phyloP scores from a whole-genome alignment of 2,113 vertebrate genomes.

The Pangasianodon hypophthalmus region DNA sequence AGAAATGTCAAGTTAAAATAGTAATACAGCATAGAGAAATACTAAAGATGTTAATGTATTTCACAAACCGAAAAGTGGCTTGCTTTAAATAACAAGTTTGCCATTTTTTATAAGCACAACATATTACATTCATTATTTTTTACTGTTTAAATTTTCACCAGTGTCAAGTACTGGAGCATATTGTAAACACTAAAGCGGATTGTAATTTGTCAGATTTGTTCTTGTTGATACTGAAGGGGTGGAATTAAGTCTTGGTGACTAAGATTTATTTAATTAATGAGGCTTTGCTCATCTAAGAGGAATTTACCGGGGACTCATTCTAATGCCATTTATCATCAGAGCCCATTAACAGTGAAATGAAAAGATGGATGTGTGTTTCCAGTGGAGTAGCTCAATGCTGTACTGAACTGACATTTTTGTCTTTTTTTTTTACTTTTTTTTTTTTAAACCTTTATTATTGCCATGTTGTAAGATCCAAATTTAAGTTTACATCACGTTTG shows the following conservation, averaged over 20 bases:
- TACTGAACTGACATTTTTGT: background rate
- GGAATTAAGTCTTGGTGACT: background rate
- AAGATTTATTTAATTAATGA: slow-evolving; percentile 41
- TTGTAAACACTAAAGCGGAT: background rate
- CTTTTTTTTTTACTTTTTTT: background rate
- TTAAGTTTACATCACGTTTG: background rate
- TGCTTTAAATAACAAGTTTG: background rate
- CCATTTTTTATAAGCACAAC: background rate
- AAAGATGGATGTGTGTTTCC: slow-evolving; percentile 38
- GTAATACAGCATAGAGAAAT: background rate
- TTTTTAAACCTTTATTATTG: background rate
- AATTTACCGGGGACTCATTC: slow-evolving; percentile 32
- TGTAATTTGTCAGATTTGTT: background rate
- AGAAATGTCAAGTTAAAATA: background rate
- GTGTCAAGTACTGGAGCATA: background rate
- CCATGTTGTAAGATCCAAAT: background rate
- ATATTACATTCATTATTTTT: background rate
- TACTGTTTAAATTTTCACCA: background rate
- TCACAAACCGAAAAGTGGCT: background rate
- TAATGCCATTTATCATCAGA: slow-evolving; percentile 24
- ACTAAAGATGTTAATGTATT: background rate
- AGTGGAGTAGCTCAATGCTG: background rate
- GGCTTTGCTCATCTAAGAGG: slow-evolving; percentile 8
- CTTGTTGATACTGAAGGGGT: background rate
- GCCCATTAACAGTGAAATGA: slow-evolving; percentile 31